Evolutionary conservation across 2,113 vertebrate genomes (phyloP), one percentile per base, ranked within the genome.

Genomic region (Nansenia antarctica): DNA sequence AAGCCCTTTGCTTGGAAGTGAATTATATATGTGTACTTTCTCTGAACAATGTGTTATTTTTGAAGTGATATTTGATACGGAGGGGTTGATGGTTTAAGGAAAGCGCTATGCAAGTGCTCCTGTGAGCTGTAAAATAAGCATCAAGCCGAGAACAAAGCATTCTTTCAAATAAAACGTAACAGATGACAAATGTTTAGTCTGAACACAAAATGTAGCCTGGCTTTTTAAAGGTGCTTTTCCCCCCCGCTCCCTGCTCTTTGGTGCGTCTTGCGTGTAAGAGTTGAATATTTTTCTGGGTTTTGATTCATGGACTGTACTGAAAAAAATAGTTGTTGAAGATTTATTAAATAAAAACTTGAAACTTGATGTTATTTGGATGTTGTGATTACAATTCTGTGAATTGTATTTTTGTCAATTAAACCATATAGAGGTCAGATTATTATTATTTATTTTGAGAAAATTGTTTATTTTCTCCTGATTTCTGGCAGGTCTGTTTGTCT

Each of bases 151-250:
- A 83, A 82, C 79, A 78, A 76, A 83, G 78, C 70, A 76, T 80
- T 80, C 81, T 87, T 82, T 83, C 69, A 81, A 79, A 87, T 73
- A 81, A 84, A 73, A 74, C 58, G 67, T 64, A 77, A 79, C 69
- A 73, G 76, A 75, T 84, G 81, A 83, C 64, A 80, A 77, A 80
- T 85, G 77, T 80, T 85, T 78, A 80, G 76, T 79, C 66, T 82
- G 79, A 81, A 78, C 78, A 77, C 52, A 76, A 32, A 77, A 22
- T 75, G 76, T 73, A 73, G 72, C 78, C 60, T 73, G 63, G 66
- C 70, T 64, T 81, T 9, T 4, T 27, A 69, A 83, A 53, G 70
- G 63, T 74, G 54, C 20, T 37, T 66, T 73, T 69, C 73, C 69
- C 59, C 65, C 62, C 62, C 79, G 63, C 60, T 70, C 62, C 65